phyloP scores from a whole-genome alignment of 2,888 invertebrate species.

The Eupsilia transversa region DNA sequence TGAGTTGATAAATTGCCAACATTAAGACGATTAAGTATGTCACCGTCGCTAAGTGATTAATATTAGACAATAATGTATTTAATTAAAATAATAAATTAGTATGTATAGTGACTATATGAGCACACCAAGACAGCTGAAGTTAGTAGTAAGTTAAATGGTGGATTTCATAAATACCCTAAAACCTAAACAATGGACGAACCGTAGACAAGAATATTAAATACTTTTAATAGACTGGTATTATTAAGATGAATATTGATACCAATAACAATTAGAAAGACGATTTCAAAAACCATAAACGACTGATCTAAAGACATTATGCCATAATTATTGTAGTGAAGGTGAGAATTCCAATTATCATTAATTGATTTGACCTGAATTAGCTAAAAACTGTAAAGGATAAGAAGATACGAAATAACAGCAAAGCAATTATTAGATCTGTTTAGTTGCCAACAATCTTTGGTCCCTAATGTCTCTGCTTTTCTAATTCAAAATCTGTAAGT shows the following conservation, averaged over 20 bases:
- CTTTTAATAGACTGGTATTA: neutral
- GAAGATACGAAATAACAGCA: neutral
- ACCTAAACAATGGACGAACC: neutral
- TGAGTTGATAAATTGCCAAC: slow-evolving; percentile 38
- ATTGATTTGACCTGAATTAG: slow-evolving; percentile 43
- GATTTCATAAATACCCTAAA: neutral
- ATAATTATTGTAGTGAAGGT: slow-evolving; percentile 49
- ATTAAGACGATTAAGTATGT: slow-evolving; percentile 22
- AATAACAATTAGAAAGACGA: slow-evolving; percentile 38
- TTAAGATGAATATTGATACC: slow-evolving; percentile 21
- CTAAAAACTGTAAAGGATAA: slow-evolving; percentile 1
- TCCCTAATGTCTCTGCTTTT: too few species aligned
- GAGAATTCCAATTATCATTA: slow-evolving; percentile 32
- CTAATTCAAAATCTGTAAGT: neutral
- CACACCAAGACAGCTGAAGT: neutral
- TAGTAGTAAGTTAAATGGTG: neutral
- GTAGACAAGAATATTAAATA: neutral
- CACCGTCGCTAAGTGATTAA: slow-evolving; percentile 20
- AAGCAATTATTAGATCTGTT: neutral
- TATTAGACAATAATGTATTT: slow-evolving; percentile 12
- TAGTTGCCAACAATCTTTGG: neutral
- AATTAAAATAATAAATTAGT: slow-evolving; percentile 4
- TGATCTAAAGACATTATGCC: slow-evolving; percentile 28
- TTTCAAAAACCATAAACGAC: slow-evolving; percentile 37
- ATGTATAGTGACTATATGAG: neutral